Evolutionary conservation across 1,140 invertebrate species (phyloP), one percentile per base, ranked within the genome.

Genomic region (Caenorhabditis inopinata): DNA sequence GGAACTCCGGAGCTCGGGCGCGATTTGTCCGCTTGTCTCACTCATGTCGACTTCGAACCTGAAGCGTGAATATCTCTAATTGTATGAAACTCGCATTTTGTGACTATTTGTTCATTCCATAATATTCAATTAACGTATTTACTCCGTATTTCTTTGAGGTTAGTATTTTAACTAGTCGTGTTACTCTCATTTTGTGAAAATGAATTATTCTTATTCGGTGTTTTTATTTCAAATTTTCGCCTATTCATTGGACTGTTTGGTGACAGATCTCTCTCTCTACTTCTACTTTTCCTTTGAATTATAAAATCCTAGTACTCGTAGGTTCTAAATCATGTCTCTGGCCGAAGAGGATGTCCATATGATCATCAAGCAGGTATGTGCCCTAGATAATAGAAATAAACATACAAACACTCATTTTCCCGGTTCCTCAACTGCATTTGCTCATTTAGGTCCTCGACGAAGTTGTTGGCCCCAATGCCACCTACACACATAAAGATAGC

Each of bases 31-130:
- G 58, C 32, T 2, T 73, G 82, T 23, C 79, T 88, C 12, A 88
- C 83, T 27, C 87, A 88, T 49, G 85, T 84, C 25, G 88, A 88
- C 25, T 88, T 86, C 53, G 85, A 84, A 48, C 86, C 82, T 18
- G 87, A 88, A 78, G 82, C 81, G 18, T 84, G 83, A 78, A 80
- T 18, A 49, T 23, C 9, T 25, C 74, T 32, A 29, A 48, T 23
- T 46, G 21, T 45, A 11, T 75, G n/a, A 1, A 53, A 53, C 1
- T 53, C 25, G n/a, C 25, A 53, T 42, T 6, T 53, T 23, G 18
- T 27, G 25, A 53, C 18, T 11, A 11, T 11, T 9, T 0, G 12
- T 53, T 27, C 25, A 6, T 53, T 9, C 1, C 18, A 53, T 23
- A 23, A 53, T 0, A 23, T 53, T 6, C 25, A 23, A 11, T 53